Evolutionary conservation across 2,888 invertebrate genomes (phyloP).

Genomic region (Drosophila yooni): DNA sequence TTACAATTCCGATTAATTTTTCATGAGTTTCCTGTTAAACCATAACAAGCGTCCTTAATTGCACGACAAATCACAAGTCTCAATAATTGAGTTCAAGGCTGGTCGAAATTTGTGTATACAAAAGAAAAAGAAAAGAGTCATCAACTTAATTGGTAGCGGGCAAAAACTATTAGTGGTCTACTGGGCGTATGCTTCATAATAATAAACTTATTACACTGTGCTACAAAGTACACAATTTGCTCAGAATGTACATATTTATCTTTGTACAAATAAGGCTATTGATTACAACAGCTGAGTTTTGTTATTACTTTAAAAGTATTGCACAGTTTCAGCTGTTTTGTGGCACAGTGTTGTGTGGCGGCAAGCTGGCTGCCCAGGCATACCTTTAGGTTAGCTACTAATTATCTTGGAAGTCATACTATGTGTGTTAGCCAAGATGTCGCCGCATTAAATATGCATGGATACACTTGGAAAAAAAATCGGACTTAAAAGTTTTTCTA

Average conservation of each 20-base stretch:
- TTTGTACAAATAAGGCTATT: neutral
- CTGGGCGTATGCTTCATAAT: conserved; percentile 32
- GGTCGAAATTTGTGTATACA: conserved; percentile 6
- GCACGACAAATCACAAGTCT: conserved; percentile 10
- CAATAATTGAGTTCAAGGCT: conserved; percentile 54
- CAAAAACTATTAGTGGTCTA: conserved; percentile 10
- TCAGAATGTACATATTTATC: neutral
- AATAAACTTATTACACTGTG: conserved; percentile 10
- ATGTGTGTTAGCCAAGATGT: conserved; percentile 11
- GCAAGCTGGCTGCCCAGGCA: conserved; percentile 56
- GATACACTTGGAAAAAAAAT: neutral
- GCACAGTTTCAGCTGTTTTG: conserved; percentile 25
- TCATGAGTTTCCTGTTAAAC: neutral
- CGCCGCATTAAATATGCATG: neutral
- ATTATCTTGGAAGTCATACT: conserved; percentile 42
- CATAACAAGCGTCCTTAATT: neutral
- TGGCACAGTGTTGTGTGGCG: conserved; percentile 48
- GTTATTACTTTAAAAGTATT: neutral
- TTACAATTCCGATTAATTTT: neutral
- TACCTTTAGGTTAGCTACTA: conserved; percentile 23
- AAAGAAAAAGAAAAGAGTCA: conserved; percentile 12
- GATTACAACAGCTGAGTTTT: neutral
- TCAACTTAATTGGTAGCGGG: conserved; percentile 14
- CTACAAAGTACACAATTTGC: neutral
- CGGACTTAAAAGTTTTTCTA: neutral